These are phyloP conservation scores for Battus philenor DNA, from an alignment of 1,140 invertebrate genomes.

Conservation along the genomic window DNA sequence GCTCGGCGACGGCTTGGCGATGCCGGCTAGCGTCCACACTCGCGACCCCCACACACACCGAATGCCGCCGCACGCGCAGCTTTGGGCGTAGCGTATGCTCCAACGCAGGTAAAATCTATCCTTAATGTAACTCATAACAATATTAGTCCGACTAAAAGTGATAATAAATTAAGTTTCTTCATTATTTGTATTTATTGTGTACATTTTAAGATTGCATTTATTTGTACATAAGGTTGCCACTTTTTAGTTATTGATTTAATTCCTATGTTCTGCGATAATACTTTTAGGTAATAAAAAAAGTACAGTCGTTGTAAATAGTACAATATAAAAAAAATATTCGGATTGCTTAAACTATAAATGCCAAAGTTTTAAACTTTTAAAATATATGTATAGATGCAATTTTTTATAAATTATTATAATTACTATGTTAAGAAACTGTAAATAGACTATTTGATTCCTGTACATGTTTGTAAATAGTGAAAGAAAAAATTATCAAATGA, in stretches of 20 bases:
- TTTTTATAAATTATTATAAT: slow-evolving; percentile 42
- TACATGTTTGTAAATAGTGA: slow-evolving; percentile 56
- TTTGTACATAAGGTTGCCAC: slow-evolving; percentile 45
- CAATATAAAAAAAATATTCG: background rate
- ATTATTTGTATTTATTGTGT: slow-evolving; percentile 59
- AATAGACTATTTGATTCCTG: slow-evolving; percentile 45
- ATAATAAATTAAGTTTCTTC: slow-evolving; percentile 65
- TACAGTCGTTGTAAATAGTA: slow-evolving; percentile 22
- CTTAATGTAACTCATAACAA: slow-evolving; percentile 69
- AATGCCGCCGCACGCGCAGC: slow-evolving; percentile 93
- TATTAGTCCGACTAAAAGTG: slow-evolving; percentile 70
- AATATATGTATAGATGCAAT: slow-evolving; percentile 60
- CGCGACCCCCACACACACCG: slow-evolving; percentile 84
- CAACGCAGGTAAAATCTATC: slow-evolving; percentile 73
- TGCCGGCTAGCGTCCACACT: slow-evolving; percentile 84
- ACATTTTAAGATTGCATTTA: slow-evolving; percentile 43
- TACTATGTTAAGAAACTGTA: slow-evolving; percentile 52
- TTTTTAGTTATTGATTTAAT: slow-evolving; percentile 51
- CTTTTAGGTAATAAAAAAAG: slow-evolving; percentile 30
- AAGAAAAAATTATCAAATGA: slow-evolving; percentile 44
- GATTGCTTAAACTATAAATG: slow-evolving; percentile 65
- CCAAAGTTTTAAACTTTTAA: slow-evolving; percentile 71
- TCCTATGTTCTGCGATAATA: slow-evolving; percentile 70
- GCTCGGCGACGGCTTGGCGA: slow-evolving; percentile 67
- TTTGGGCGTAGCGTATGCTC: slow-evolving; percentile 80